These are phyloP conservation scores for Hybos culiciformis DNA, from an alignment of 2,888 invertebrate species.

Conservation along the genomic window DNA sequence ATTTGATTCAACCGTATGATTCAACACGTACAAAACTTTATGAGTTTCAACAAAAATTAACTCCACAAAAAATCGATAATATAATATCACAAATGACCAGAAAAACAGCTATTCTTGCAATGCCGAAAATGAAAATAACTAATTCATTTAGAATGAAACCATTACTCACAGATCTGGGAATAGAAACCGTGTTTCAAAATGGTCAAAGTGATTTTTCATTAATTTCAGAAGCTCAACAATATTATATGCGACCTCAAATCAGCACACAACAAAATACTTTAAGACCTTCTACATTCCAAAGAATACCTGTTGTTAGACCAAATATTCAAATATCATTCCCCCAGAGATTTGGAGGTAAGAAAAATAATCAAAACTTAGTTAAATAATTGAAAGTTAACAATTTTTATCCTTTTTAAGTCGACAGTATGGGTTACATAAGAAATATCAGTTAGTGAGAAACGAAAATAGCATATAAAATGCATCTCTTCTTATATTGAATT, in stretches of 20 bases:
- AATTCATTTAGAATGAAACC: conserved; percentile 42
- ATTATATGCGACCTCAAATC: too few relatives aligned
- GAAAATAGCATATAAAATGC: too few relatives aligned
- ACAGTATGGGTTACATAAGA: not conserved
- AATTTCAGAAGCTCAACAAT: conserved; percentile 33
- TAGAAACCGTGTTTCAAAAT: conserved; percentile 48
- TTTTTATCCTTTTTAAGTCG: too few relatives aligned
- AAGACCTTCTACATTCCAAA: too few relatives aligned
- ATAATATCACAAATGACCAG: conserved; percentile 29
- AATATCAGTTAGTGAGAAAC: too few relatives aligned
- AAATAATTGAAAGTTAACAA: too few relatives aligned
- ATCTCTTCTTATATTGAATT: too few relatives aligned
- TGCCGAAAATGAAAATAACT: conserved; percentile 60
- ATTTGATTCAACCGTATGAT: conserved; percentile 45
- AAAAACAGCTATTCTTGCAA: conserved; percentile 40
- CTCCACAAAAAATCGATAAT: conserved; percentile 32
- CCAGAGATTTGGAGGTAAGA: too few relatives aligned
- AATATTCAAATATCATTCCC: too few relatives aligned
- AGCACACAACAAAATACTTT: too few relatives aligned
- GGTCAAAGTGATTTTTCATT: conserved; percentile 51
- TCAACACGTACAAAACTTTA: conserved; percentile 36
- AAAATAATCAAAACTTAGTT: too few relatives aligned
- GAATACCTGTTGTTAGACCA: too few relatives aligned
- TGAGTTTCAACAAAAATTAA: conserved; percentile 36
- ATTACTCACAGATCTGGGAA: conserved; percentile 43